These are phyloP conservation scores for Tanytarsus gracilentus DNA, from an alignment of 2,888 invertebrate species.

Conservation along the genomic window DNA sequence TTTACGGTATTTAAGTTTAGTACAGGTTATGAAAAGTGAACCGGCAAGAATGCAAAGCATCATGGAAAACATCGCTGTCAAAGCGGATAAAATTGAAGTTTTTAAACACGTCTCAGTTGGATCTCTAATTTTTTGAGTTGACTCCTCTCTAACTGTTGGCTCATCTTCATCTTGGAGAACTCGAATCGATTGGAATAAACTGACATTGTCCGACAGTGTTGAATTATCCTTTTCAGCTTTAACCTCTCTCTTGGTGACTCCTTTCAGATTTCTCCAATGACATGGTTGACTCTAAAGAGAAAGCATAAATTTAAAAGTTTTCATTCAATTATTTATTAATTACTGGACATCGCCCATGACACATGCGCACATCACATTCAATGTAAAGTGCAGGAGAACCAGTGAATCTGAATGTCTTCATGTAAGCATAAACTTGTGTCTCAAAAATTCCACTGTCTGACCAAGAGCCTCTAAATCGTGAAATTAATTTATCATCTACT, in stretches of 20 bases:
- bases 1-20: conserved; percentile 57
- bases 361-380: conserved; percentile 92
- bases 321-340: conserved; percentile 34
- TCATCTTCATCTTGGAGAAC: conserved; percentile 63
- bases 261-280: conserved; percentile 85
- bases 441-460: conserved; percentile 82
- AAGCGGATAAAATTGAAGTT: conserved; percentile 56
- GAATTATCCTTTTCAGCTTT: conserved; percentile 42
- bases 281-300: conserved; percentile 73
- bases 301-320: conserved; percentile 14
- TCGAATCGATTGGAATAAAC: conserved; percentile 77
- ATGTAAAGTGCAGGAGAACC: conserved; percentile 90
- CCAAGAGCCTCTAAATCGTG: conserved; percentile 88
- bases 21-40: conserved; percentile 65
- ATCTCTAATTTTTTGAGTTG: conserved; percentile 29
- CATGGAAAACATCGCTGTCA: conserved; percentile 59
- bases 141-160: neutral
- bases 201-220: conserved; percentile 74
- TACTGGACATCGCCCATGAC: conserved; percentile 89
- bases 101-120: conserved; percentile 56
- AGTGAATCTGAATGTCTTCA: conserved; percentile 84
- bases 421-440: conserved; percentile 88
- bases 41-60: conserved; percentile 62
- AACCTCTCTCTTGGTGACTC: conserved; percentile 64
- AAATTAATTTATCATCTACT: conserved; percentile 85